Percentiles rank a stretch among this genome's conserved stretches.
phyloP scores from a whole-genome alignment of 2,113 vertebrate species.

The Aspiorhynchus laticeps region DNA sequence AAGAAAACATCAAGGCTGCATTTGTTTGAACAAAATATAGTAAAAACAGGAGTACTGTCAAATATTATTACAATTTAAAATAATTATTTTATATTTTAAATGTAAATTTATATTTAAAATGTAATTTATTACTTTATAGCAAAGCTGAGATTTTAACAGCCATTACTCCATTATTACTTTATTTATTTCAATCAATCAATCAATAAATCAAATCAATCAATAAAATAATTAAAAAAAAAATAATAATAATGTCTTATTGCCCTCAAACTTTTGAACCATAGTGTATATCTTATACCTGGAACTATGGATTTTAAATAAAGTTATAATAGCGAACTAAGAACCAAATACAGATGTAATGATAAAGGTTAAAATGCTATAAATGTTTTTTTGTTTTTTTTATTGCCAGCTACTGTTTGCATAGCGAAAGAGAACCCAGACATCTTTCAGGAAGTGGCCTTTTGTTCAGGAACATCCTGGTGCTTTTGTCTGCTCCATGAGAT shows the following conservation, averaged over 20 bases:
- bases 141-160: neutral
- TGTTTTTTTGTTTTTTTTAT: constrained; percentile 23
- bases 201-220: too few relatives aligned
- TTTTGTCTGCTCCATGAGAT: constrained; percentile 61
- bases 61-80: neutral
- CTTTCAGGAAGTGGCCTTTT: constrained; percentile 64
- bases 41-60: neutral
- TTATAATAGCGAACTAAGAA: neutral
- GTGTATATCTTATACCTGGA: neutral
- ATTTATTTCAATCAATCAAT: too few relatives aligned
- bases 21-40: neutral
- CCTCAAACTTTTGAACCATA: neutral
- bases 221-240: too few relatives aligned
- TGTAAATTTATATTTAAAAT: neutral
- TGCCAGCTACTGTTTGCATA: neutral
- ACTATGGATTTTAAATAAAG: neutral
- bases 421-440: constrained; percentile 15
- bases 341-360: neutral
- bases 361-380: neutral
- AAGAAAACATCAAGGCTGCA: neutral
- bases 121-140: neutral
- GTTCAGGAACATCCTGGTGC: constrained; percentile 65
- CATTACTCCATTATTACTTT: neutral
- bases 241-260: neutral
- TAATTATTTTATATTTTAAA: neutral